Percentiles rank a stretch among this genome's conserved stretches.
Evolutionary conservation across 2,113 vertebrate species (phyloP).

Genomic region (Oreamnos americanus): DNA sequence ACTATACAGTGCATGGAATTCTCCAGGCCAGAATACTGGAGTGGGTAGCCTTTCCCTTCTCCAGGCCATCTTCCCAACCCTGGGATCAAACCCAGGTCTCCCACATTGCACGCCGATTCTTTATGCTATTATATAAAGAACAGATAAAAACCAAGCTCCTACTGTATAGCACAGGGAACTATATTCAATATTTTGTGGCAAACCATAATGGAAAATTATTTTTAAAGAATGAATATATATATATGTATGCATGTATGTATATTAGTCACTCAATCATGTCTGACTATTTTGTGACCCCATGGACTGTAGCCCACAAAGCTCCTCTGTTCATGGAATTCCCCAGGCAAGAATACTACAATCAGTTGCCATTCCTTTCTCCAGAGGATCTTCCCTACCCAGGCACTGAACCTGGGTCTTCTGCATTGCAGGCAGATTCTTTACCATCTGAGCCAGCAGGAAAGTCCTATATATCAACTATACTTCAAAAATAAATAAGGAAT

Average conservation of each 20-base stretch:
- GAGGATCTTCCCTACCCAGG: not conserved
- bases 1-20: not conserved
- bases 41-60: not conserved
- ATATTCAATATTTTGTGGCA: not conserved
- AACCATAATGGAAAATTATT: not conserved
- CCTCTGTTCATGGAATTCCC: not conserved
- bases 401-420: not conserved
- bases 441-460: not conserved
- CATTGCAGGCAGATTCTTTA: not conserved
- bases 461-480: not conserved
- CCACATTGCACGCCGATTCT: rapidly evolving
- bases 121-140: not conserved
- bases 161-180: not conserved
- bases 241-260: not conserved
- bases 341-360: not conserved
- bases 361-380: not conserved
- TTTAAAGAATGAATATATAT: not conserved
- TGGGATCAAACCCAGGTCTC: not conserved
- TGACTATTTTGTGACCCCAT: not conserved
- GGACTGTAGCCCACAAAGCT: not conserved
- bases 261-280: not conserved
- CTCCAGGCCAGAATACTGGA: not conserved
- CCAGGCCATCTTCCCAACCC: not conserved
- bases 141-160: not conserved
- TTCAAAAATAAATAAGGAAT: not conserved